A percentile compares a stretch with the other conserved stretches of the same genome.
Conservation (phyloP, 2,888 invertebrate genomes). For the Drosophila niveifrons region DNA sequence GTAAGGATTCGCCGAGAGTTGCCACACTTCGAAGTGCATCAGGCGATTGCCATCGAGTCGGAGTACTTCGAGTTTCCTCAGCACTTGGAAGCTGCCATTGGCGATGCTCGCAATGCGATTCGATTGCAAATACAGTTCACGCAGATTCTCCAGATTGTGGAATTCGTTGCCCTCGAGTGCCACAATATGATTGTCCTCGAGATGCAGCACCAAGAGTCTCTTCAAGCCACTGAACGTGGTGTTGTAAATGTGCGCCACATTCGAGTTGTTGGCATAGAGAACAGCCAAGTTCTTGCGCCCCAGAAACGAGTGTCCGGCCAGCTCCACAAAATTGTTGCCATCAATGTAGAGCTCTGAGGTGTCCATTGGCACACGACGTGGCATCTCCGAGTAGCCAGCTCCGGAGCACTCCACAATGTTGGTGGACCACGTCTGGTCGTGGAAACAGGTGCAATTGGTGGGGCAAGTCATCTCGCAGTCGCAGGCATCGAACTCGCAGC, state of each 20-base stretch:
- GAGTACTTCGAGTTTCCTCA: conserved; percentile 93
- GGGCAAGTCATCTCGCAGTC: conserved; percentile 99
- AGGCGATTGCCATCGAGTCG: conserved; percentile 94
- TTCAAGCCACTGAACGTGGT: conserved; percentile 95
- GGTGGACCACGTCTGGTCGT: conserved; percentile 96
- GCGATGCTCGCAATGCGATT: conserved; percentile 93
- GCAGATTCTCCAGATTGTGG: conserved; percentile 91
- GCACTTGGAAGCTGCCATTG: conserved; percentile 92
- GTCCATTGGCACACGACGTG: conserved; percentile 96
- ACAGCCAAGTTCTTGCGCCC: conserved; percentile 95
- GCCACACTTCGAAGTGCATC: conserved; percentile 94
- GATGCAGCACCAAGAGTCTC: conserved; percentile 91
- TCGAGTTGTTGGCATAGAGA: conserved; percentile 94
- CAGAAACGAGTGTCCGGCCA: conserved; percentile 95
- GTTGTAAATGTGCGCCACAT: conserved; percentile 93
- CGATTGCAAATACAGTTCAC: conserved; percentile 94
- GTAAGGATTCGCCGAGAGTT: conserved; percentile 92
- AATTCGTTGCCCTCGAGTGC: conserved; percentile 93
- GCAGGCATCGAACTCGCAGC: conserved; percentile 98
- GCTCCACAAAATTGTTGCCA: conserved; percentile 94
- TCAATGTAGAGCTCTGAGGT: conserved; percentile 97
- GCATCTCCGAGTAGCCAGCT: conserved; percentile 92
- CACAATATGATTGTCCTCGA: conserved; percentile 94
- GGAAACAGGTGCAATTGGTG: conserved; percentile 96
- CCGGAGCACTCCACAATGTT: conserved; percentile 96